A percentile compares a stretch with the other conserved stretches of the same genome.
Evolutionary conservation across 2,888 invertebrate genomes (phyloP).

Genomic region (Pheosia tremula): DNA sequence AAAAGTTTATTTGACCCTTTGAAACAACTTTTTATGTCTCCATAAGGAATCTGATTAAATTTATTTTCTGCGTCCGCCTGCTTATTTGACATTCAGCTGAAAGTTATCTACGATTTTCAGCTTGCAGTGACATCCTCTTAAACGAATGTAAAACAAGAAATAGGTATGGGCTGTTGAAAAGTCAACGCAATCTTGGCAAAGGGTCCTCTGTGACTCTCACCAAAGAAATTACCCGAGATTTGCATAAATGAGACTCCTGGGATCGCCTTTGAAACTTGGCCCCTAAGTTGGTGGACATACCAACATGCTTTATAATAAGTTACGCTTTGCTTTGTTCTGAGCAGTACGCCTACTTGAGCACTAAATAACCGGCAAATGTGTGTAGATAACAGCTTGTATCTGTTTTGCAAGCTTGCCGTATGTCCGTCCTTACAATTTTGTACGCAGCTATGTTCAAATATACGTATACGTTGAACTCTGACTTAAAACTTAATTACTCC

Average conservation of each 20-base stretch:
- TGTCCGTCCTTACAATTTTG: constrained; percentile 14
- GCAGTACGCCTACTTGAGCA: constrained; percentile 44
- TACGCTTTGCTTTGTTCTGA: constrained; percentile 64
- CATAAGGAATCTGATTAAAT: no score
- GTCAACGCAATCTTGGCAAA: constrained; percentile 74
- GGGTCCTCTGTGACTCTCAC: constrained; percentile 73
- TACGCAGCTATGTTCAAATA: not conserved
- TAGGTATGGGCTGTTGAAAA: constrained; percentile 62
- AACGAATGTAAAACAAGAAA: constrained; percentile 58
- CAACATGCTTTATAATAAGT: constrained; percentile 75
- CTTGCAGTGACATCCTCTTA: constrained; percentile 42
- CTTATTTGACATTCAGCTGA: no score
- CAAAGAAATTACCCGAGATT: constrained; percentile 79
- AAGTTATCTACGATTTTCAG: constrained; percentile 13
- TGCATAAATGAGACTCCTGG: constrained; percentile 79
- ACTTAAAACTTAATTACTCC: constrained; percentile 25
- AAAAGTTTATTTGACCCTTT: not conserved
- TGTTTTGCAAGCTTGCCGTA: constrained; percentile 16
- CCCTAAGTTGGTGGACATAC: constrained; percentile 71
- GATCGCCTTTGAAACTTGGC: constrained; percentile 75
- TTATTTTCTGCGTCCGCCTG: no score
- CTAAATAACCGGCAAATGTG: constrained; percentile 54
- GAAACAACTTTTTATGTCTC: not conserved
- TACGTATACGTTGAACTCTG: constrained; percentile 2
- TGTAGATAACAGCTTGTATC: constrained; percentile 48